phyloP scores from a whole-genome alignment of 2,888 invertebrate genomes.

The Biston betularia region DNA sequence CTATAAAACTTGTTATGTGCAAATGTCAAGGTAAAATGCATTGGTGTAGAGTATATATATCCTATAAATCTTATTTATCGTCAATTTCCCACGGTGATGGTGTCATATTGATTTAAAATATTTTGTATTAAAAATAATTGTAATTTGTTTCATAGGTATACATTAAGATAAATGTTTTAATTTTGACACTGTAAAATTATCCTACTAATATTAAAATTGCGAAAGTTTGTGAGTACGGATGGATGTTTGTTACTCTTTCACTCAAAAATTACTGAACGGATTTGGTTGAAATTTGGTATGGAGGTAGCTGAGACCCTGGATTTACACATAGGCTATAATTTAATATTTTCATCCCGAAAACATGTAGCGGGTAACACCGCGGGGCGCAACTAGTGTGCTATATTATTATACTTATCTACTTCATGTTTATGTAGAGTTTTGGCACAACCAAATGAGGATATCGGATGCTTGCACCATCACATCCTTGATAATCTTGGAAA shows the following conservation, averaged over 20 bases:
- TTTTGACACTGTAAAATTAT: not conserved
- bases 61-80: constrained; percentile 15
- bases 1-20: constrained; percentile 34
- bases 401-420: not conserved
- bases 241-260: too few species aligned
- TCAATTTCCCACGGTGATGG: constrained; percentile 12
- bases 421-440: constrained; percentile 1
- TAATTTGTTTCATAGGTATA: not conserved
- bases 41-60: constrained; percentile 1
- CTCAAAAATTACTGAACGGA: too few species aligned
- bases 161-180: not conserved
- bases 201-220: too few species aligned
- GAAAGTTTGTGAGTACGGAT: too few species aligned
- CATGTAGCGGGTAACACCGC: too few species aligned
- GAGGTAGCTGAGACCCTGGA: too few species aligned
- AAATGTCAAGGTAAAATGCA: constrained; percentile 42
- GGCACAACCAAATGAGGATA: constrained; percentile 38
- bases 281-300: too few species aligned
- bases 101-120: not conserved
- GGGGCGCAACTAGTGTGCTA: too few species aligned
- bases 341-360: too few species aligned
- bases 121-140: not conserved
- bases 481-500: constrained; percentile 43
- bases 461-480: constrained; percentile 35
- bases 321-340: too few species aligned